Base-by-base conservation (phyloP, 2,888 invertebrate genomes). In the Silvanus unidentatus region DNA sequence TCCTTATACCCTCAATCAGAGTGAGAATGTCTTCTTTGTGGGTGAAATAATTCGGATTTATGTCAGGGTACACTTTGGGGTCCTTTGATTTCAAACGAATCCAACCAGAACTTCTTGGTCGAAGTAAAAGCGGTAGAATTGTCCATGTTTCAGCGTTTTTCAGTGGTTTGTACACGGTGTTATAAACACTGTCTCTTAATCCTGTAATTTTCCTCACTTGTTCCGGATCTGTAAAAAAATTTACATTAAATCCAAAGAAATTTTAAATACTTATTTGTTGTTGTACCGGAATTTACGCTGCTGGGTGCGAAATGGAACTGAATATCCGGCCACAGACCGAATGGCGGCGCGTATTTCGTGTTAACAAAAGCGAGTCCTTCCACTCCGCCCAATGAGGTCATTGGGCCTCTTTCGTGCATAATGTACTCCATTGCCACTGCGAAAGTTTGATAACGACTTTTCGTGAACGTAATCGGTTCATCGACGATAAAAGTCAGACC, bases 11-110 rank as follows among this genome's bases (percentile, higher is more conserved):
- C 65, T 91, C 91, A 0, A 85, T 84, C 1, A 93, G 68, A 0
- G 85, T 80, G 53, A 82, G 75, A 10, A 92, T 76, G 60, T 97
- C 96, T 62, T 87, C 81, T 52, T 83, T 82, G 56, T 90, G 84
- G 0, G 89, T 82, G 64, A 97, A 87, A 67, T 97, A 97, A 68
- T 96, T 95, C 0, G 96, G 94, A 65, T 89, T 87, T 43, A 97
- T 86, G 10, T 86, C 80, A 0, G 95, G 96, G 49, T 88, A 81
- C 1, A 86, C 81, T 52, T 83, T 76, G 0, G 95, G 94, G 69
- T 95, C 86, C 29, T 76, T 78, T 39, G 87, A 88, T 53, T 81
- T 82, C 12, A 98, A 72, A 40, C 84, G 82, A n/a, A 98, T 75
- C 80, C 85, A 85, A 0, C 98, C 98, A 0, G 81, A 80, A 64